A percentile compares a stretch with the other conserved stretches of the same genome.
phyloP scores from a whole-genome alignment of 1,140 invertebrate species.

The Carposina sasakii region DNA sequence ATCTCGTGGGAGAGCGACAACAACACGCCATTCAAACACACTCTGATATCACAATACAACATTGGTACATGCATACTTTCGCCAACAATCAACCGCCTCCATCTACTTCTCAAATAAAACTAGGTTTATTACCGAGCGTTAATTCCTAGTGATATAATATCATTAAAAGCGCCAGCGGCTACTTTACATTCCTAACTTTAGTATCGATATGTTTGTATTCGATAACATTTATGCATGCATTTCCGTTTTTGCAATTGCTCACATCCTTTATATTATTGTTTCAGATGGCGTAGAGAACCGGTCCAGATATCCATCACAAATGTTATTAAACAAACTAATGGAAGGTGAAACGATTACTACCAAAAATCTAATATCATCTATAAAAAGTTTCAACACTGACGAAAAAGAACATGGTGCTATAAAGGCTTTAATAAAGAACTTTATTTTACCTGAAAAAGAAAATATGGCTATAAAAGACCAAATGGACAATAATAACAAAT shows the following conservation, averaged over 20 bases:
- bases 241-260: no score
- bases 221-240: no score
- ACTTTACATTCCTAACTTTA: no score
- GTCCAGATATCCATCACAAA: slow-evolving; percentile 49
- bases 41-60: slow-evolving; percentile 22
- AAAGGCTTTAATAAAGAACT: slow-evolving; percentile 54
- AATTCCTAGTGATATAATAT: slow-evolving; percentile 14
- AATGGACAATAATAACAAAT: slow-evolving; percentile 42
- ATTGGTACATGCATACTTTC: neutral
- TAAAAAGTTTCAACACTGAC: slow-evolving; percentile 44
- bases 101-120: slow-evolving; percentile 13
- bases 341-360: slow-evolving; percentile 52
- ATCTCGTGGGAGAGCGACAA: no score
- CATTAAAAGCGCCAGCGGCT: no score
- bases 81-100: neutral
- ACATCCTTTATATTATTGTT: no score
- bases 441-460: slow-evolving; percentile 50
- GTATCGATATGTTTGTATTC: no score
- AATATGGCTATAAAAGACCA: slow-evolving; percentile 60
- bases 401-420: slow-evolving; percentile 51
- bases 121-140: slow-evolving; percentile 13
- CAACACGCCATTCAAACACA: slow-evolving; percentile 30
- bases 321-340: slow-evolving; percentile 55
- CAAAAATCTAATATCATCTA: slow-evolving; percentile 49
- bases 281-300: slow-evolving; percentile 64